phyloP scores from a whole-genome alignment of 2,113 vertebrate species.

The Sapajus apella region DNA sequence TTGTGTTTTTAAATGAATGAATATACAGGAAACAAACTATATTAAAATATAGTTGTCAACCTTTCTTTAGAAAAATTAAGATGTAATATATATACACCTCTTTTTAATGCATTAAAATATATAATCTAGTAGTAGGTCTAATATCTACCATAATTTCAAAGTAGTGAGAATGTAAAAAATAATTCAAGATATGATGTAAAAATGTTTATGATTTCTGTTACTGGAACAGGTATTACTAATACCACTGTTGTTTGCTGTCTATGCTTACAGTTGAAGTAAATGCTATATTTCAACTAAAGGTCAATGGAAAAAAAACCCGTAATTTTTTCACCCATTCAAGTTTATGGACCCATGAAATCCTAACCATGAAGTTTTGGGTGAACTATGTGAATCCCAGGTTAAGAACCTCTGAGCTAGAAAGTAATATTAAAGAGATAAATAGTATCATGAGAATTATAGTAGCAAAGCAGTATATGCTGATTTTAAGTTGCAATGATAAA shows the following conservation, averaged over 20 bases:
- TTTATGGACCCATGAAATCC: background rate
- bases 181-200: background rate
- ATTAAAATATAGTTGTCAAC: background rate
- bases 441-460: background rate
- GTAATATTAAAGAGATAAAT: slow-evolving; percentile 33
- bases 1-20: background rate
- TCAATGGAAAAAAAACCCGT: slow-evolving; percentile 14
- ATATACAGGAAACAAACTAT: background rate
- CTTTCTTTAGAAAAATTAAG: no score
- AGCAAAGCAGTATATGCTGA: slow-evolving; percentile 7
- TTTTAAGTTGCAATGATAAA: slow-evolving; percentile 15
- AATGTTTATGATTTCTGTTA: background rate
- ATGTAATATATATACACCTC: background rate
- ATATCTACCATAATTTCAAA: slow-evolving; percentile 15
- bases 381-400: background rate
- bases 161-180: background rate
- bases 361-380: background rate
- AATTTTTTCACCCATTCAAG: background rate
- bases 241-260: background rate
- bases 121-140: slow-evolving; percentile 26
- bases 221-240: slow-evolving; percentile 5
- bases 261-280: background rate
- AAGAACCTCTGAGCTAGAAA: background rate
- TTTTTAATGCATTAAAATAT: slow-evolving; percentile 49
- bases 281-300: background rate